Conservation (phyloP, 2,797 vertebrate species). For the Melanotaenia maccullochi region DNA sequence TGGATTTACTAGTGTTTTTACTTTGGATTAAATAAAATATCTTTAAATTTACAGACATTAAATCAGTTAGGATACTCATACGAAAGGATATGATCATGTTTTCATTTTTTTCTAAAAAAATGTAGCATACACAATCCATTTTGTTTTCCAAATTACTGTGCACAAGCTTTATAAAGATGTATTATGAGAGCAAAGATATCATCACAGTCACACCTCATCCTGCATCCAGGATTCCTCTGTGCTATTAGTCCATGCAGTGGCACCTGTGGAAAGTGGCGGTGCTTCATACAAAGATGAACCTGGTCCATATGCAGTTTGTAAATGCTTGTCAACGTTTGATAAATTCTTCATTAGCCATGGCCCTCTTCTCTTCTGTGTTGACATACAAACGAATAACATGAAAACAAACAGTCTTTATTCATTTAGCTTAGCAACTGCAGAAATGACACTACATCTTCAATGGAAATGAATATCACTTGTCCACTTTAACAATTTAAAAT, state of each 20-base stretch:
- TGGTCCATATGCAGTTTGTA: conserved; percentile 75
- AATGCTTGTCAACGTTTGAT: conserved; percentile 75
- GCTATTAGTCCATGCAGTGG: conserved; percentile 67
- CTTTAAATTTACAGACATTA: background rate
- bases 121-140: no score
- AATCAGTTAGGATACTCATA: background rate
- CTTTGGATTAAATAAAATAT: background rate
- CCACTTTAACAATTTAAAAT: conserved; percentile 15
- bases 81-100: no score
- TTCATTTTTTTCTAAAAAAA: no score
- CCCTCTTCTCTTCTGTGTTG: conserved; percentile 71
- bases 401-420: conserved; percentile 73
- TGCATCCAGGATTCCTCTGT: conserved; percentile 32
- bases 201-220: conserved; percentile 8
- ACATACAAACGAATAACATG: conserved; percentile 71
- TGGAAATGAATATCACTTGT: conserved; percentile 36
- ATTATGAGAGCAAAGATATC: conserved; percentile 14
- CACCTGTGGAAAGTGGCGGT: conserved; percentile 77
- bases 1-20: no score
- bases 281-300: conserved; percentile 61
- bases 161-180: no score
- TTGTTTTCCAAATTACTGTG: no score
- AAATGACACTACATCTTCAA: conserved; percentile 49
- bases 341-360: conserved; percentile 79
- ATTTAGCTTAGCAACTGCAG: conserved; percentile 50